Evolutionary conservation across 2,888 invertebrate species (phyloP), one percentile per base, ranked within the genome.

Genomic region (Cephalotes varians): DNA sequence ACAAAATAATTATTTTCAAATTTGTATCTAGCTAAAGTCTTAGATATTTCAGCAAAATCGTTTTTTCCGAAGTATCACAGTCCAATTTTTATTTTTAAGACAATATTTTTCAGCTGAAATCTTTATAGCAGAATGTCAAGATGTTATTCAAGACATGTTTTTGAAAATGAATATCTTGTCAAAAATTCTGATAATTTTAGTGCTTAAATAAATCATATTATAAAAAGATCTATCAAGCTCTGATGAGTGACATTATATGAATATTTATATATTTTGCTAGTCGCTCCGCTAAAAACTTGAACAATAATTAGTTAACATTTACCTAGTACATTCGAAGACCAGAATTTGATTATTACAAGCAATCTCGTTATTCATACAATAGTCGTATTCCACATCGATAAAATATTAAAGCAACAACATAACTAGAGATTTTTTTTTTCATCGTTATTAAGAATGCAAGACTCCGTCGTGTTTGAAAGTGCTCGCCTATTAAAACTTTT

Each of bases 401-500:
- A 56, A 71, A 25, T 71, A 56, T 56, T 21, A 44, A 79, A 79
- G 72, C 25, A 56, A 79, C 7, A 56, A 69, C n/a, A n/a, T 77
- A 76, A 76, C n/a, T 31, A 56, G 21, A 28, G 40, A 67, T 71
- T 65, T 69, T 54, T 56, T 69, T 21, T 60, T 72, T 44, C 44
- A 4, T 79, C 56, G 12, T 71, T 56, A 71, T 71, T 71, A 71
- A 47, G 56, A 56, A 71, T 56, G 31, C 21, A 71, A 56, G 21
- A 25, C 34, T 40, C n/a, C 72, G 40, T 64, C 76, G 31, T 56
- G 56, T 56, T 56, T 40, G 9, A 34, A 65, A 71, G 31, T 72
- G 44, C 31, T 56, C 34, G 21, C 72, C 31, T 72, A 79, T 79
- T 79, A 79, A 79, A 79, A 79, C 77, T 79, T 79, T 65, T 56